Conservation (phyloP, 2,113 vertebrate species). For the Corvus hawaiiensis region DNA sequence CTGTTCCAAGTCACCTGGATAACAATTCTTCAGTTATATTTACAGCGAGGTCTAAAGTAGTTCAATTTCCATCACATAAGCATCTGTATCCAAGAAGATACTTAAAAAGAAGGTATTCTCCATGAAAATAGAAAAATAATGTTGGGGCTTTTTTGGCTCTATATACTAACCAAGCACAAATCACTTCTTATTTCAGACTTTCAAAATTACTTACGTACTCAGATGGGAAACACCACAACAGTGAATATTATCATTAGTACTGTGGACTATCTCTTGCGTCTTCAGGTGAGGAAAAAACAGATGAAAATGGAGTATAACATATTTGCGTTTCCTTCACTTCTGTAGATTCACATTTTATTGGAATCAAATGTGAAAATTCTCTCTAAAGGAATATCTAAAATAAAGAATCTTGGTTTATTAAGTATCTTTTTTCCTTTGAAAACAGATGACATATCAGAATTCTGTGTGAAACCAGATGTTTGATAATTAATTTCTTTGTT, state of each 20-base stretch:
- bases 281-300: slow-evolving; percentile 79
- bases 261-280: slow-evolving; percentile 92
- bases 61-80: neutral
- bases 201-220: slow-evolving; percentile 95
- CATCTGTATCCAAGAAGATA: neutral
- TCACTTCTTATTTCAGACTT: slow-evolving; percentile 80
- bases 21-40: neutral
- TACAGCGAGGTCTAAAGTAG: neutral
- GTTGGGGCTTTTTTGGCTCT: neutral
- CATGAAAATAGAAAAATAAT: neutral
- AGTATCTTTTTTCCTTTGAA: neutral
- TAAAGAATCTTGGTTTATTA: neutral
- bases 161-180: neutral
- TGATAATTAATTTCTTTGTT: neutral
- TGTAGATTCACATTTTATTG: neutral
- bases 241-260: slow-evolving; percentile 98
- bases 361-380: neutral
- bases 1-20: neutral
- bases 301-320: neutral
- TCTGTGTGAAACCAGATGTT: neutral
- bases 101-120: neutral
- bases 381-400: neutral
- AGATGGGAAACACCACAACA: slow-evolving; percentile 97
- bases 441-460: neutral
- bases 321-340: neutral